Conservation (phyloP, 2,113 vertebrate genomes). For the Lucifuga dentata region DNA sequence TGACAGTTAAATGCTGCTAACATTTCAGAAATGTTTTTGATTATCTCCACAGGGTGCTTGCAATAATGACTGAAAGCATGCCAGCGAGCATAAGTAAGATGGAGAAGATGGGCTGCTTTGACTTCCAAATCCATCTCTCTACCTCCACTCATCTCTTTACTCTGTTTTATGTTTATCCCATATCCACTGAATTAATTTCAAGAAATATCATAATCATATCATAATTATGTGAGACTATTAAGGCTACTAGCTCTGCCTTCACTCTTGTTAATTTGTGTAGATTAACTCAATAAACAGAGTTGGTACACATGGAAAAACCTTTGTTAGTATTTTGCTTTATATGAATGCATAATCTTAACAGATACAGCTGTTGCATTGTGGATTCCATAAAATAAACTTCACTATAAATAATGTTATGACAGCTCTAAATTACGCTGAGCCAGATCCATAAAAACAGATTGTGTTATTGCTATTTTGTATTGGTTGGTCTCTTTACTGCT, state of each 20-base stretch:
- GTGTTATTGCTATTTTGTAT: neutral
- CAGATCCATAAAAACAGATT: neutral
- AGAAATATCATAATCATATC: slow-evolving; percentile 37
- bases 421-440: neutral
- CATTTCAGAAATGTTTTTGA: slow-evolving; percentile 6
- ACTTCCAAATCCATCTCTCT: slow-evolving; percentile 37
- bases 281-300: slow-evolving; percentile 66
- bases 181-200: slow-evolving; percentile 33
- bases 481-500: slow-evolving; percentile 9
- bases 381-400: neutral
- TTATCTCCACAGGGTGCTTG: slow-evolving; percentile 55
- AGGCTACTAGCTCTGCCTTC: slow-evolving; percentile 33
- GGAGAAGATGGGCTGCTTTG: slow-evolving; percentile 41
- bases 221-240: slow-evolving; percentile 55
- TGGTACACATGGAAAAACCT: slow-evolving; percentile 18
- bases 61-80: slow-evolving; percentile 52
- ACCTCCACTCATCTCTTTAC: slow-evolving; percentile 41
- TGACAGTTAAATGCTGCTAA: neutral
- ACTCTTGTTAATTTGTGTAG: slow-evolving; percentile 70
- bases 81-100: slow-evolving; percentile 44
- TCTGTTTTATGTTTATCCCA: slow-evolving; percentile 29
- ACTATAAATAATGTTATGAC: neutral
- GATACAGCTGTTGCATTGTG: slow-evolving; percentile 3
- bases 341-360: slow-evolving; percentile 34
- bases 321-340: slow-evolving; percentile 24